A percentile compares a stretch with the other conserved stretches of the same genome.
phyloP scores from a whole-genome alignment of 2,113 vertebrate species.

The Cottus gobio region DNA sequence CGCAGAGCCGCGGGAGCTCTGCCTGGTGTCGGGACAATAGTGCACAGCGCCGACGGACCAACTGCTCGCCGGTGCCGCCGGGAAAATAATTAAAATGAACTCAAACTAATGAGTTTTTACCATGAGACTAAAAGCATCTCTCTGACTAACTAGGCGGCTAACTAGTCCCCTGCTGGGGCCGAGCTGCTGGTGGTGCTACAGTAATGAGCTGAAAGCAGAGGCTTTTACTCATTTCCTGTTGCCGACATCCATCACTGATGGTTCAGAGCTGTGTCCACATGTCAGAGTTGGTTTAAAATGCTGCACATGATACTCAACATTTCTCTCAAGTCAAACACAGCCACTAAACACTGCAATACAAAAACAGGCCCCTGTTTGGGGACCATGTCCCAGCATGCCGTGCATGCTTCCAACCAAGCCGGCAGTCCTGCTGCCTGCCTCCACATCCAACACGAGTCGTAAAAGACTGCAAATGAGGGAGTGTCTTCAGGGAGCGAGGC shows the following conservation, averaged over 20 bases:
- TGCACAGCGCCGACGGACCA: conserved; percentile 29
- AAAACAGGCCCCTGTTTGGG: conserved; percentile 21
- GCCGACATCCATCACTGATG: conserved; percentile 23
- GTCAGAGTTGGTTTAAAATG: conserved; percentile 42
- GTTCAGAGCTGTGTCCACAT: conserved; percentile 5
- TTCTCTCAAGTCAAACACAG: conserved; percentile 22
- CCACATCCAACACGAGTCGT: conserved; percentile 34
- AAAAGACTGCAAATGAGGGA: conserved; percentile 67
- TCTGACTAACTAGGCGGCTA: conserved; percentile 67
- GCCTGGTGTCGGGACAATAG: conserved; percentile 47
- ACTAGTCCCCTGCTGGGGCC: conserved; percentile 66
- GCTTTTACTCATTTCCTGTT: conserved; percentile 58
- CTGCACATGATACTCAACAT: conserved; percentile 20
- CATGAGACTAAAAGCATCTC: conserved; percentile 52
- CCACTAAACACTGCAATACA: conserved; percentile 1
- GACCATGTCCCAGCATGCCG: conserved; percentile 24
- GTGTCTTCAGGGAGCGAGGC: conserved; percentile 65
- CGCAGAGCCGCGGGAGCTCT: conserved; percentile 42
- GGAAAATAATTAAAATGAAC: conserved; percentile 47
- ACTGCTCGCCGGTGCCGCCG: conserved; percentile 19
- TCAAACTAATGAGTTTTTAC: conserved; percentile 62
- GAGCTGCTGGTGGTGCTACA: conserved; percentile 68
- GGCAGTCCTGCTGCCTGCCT: conserved; percentile 24
- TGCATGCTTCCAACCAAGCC: conserved; percentile 1
- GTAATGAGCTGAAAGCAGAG: conserved; percentile 49